Conservation (phyloP, 1,140 invertebrate genomes). For the Caenorhabditis remanei region DNA sequence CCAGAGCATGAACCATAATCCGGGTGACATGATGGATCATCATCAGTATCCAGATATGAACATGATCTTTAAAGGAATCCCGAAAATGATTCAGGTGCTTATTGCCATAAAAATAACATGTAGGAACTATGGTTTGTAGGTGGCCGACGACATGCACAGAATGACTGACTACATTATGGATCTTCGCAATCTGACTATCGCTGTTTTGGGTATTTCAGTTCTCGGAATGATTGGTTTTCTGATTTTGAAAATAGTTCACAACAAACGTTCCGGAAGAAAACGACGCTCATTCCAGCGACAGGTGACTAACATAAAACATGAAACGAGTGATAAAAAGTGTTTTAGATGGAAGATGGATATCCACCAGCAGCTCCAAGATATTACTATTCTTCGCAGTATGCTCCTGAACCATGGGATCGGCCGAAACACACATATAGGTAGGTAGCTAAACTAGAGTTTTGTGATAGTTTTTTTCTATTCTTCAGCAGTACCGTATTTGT, state of each 20-base stretch:
- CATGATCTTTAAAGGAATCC: constrained; percentile 70
- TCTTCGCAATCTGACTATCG: constrained; percentile 70
- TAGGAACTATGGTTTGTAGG: constrained; percentile 55
- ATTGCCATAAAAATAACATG: background rate
- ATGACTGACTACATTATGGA: constrained; percentile 73
- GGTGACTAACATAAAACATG: constrained; percentile 11
- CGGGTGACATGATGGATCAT: constrained; percentile 58
- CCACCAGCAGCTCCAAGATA: constrained; percentile 44
- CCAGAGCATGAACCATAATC: constrained; percentile 46
- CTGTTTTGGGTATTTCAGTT: constrained; percentile 59
- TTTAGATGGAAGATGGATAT: constrained; percentile 56
- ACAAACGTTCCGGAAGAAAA: constrained; percentile 21
- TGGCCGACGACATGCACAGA: constrained; percentile 73
- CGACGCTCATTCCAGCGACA: constrained; percentile 35
- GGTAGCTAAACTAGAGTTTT: background rate
- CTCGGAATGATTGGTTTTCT: constrained; percentile 47
- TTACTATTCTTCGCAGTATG: constrained; percentile 63
- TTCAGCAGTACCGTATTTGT: no score
- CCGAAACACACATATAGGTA: constrained; percentile 58
- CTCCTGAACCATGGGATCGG: constrained; percentile 62
- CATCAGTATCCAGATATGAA: constrained; percentile 68
- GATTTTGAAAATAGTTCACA: constrained; percentile 37
- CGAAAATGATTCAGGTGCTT: constrained; percentile 71
- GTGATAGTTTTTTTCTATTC: no score
- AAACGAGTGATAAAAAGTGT: background rate